Evolutionary conservation across 2,113 vertebrate genomes (phyloP).

Genomic region (Platichthys stellatus): DNA sequence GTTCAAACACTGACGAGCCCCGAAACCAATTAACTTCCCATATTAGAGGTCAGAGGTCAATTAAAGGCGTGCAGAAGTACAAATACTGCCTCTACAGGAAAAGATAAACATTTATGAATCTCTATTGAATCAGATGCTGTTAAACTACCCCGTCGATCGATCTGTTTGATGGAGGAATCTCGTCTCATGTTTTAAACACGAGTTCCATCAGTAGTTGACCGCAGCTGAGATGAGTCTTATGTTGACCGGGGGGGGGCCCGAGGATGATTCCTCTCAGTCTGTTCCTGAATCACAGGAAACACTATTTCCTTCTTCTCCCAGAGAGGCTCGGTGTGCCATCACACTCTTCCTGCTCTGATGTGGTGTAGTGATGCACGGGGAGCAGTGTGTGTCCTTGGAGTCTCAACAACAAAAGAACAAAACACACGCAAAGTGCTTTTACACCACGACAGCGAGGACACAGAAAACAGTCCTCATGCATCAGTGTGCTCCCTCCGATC

Average conservation of each 20-base stretch:
- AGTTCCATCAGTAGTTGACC: background rate
- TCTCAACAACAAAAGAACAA: conserved; percentile 2
- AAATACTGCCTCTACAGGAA: background rate
- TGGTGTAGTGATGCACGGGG: background rate
- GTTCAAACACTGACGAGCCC: background rate
- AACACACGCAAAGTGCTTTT: conserved; percentile 27
- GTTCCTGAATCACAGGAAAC: conserved; percentile 2
- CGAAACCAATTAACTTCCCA: background rate
- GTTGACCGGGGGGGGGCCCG: no score
- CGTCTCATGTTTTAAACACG: no score
- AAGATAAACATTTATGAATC: background rate
- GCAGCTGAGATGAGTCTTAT: background rate
- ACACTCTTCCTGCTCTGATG: background rate
- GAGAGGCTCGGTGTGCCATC: background rate
- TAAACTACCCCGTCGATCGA: background rate
- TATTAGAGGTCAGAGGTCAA: background rate
- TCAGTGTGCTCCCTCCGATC: background rate
- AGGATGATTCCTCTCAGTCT: background rate
- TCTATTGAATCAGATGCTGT: background rate
- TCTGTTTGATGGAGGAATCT: background rate
- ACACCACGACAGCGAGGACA: conserved; percentile 11
- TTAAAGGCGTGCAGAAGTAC: background rate
- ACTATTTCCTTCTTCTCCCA: background rate
- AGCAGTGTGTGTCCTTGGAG: conserved; percentile 12
- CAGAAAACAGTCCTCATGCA: background rate